phyloP scores from a whole-genome alignment of 2,888 invertebrate genomes.

The Tetranychus piercei region DNA sequence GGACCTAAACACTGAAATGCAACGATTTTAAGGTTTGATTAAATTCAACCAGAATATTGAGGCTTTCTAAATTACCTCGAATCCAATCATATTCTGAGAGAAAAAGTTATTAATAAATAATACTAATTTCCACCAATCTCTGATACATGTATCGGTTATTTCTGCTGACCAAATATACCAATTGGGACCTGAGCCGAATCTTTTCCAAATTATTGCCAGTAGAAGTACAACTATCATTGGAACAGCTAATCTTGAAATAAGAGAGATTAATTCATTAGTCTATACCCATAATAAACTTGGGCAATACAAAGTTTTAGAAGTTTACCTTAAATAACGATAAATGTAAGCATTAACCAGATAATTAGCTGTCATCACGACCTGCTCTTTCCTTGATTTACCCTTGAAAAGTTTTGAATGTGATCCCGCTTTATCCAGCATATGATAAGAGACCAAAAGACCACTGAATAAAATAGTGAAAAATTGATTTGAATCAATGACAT shows the following conservation, averaged over 20 bases:
- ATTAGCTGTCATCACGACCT: not conserved
- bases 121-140: constrained; percentile 8
- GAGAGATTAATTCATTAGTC: not conserved
- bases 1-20: not conserved
- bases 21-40: not conserved
- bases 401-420: not conserved
- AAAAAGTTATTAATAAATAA: not conserved
- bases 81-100: not conserved
- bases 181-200: constrained; percentile 3
- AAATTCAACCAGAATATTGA: not conserved
- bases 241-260: not conserved
- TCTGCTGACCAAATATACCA: constrained; percentile 2
- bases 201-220: not conserved
- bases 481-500: not conserved
- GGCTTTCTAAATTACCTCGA: not conserved
- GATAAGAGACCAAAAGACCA: constrained; percentile 3
- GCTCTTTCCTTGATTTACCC: not conserved
- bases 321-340: constrained; percentile 9
- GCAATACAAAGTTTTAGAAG: not conserved
- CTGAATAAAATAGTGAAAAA: not conserved
- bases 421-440: not conserved
- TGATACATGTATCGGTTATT: not conserved
- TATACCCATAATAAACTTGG: not conserved
- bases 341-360: not conserved
- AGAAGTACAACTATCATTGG: not conserved